Conservation (phyloP, 2,113 vertebrate genomes). For the Isurus oxyrinchus region DNA sequence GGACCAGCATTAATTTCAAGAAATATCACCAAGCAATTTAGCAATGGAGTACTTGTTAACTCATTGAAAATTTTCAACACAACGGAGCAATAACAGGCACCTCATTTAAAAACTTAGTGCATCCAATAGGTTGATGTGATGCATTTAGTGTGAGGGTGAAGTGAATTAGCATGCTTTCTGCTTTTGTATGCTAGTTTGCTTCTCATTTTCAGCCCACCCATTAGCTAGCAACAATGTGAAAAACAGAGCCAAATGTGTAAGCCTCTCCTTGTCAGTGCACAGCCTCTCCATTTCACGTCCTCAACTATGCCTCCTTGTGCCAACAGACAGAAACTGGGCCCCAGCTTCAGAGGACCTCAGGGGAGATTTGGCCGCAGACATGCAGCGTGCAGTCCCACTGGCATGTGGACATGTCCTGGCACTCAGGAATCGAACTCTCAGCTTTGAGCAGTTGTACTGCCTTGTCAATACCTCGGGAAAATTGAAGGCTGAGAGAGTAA, state of each 20-base stretch:
- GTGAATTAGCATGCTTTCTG: background rate
- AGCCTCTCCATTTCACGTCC: background rate
- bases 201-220: background rate
- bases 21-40: background rate
- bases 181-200: background rate
- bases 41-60: background rate
- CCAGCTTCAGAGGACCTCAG: background rate
- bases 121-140: background rate
- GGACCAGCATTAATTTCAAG: background rate
- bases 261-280: background rate
- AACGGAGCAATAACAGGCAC: background rate
- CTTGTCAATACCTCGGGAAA: background rate
- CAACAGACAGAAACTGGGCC: background rate
- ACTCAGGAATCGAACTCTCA: no score
- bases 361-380: background rate
- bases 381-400: background rate
- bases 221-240: background rate
- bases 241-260: background rate
- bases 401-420: no score
- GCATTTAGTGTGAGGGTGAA: background rate
- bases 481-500: background rate
- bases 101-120: background rate
- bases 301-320: background rate
- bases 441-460: background rate
- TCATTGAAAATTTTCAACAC: background rate